Conservation (phyloP, 2,888 invertebrate species). For the Pollenia griseotomentosa region DNA sequence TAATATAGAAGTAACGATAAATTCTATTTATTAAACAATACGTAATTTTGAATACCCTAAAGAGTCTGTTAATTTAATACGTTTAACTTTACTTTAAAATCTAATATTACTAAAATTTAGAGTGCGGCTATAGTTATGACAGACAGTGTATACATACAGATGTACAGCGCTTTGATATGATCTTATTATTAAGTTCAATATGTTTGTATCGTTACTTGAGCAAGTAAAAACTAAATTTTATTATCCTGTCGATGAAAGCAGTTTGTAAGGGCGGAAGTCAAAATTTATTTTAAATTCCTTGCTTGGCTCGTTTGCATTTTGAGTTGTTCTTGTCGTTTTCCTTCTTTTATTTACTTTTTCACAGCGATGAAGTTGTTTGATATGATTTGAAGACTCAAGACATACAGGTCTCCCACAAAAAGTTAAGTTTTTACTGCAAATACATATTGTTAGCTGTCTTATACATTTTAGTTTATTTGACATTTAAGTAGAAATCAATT, state of each 20-base stretch:
- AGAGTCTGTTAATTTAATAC: too few relatives aligned
- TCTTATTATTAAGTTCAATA: slow-evolving; percentile 44
- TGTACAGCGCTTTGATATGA: slow-evolving; percentile 16
- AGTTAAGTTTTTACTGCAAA: background rate
- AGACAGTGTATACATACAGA: background rate
- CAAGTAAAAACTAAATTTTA: slow-evolving; percentile 52
- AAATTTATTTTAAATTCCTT: slow-evolving; percentile 58
- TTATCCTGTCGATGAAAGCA: slow-evolving; percentile 69
- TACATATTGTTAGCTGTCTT: background rate
- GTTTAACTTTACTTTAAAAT: too few relatives aligned
- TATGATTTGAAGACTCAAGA: slow-evolving; percentile 34
- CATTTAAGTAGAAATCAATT: background rate
- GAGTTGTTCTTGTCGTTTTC: background rate
- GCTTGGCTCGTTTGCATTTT: slow-evolving; percentile 30
- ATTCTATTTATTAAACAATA: too few relatives aligned
- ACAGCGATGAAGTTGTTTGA: slow-evolving; percentile 54
- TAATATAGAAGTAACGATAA: too few relatives aligned
- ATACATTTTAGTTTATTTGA: background rate
- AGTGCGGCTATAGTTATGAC: background rate
- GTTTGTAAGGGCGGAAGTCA: slow-evolving; percentile 65
- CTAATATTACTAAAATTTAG: too few relatives aligned
- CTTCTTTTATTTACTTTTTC: slow-evolving; percentile 27
- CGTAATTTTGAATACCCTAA: too few relatives aligned
- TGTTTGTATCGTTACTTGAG: slow-evolving; percentile 8
- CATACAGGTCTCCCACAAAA: slow-evolving; percentile 10